Evolutionary conservation across 2,797 vertebrate species (phyloP).

Genomic region (Gadopsis bispinosus): DNA sequence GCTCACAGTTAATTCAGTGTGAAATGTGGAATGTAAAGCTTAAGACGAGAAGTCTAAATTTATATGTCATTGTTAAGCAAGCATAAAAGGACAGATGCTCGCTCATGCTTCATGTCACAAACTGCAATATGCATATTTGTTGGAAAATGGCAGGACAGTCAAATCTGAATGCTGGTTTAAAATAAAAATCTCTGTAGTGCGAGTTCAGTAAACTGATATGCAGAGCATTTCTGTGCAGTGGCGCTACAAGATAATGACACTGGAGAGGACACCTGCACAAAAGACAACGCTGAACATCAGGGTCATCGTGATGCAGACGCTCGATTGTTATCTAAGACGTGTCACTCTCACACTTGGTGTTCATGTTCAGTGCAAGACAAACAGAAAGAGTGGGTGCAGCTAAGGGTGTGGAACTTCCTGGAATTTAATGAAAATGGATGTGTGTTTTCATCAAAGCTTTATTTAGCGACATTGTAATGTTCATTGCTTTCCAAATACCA

Average conservation of each 20-base stretch:
- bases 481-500: slow-evolving; percentile 9
- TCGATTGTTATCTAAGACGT: slow-evolving; percentile 35
- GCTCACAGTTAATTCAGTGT: slow-evolving; percentile 21
- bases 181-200: slow-evolving; percentile 54
- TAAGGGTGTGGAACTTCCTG: slow-evolving; percentile 73
- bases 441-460: slow-evolving; percentile 48
- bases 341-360: slow-evolving; percentile 32
- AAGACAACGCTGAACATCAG: slow-evolving; percentile 2
- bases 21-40: slow-evolving; percentile 53
- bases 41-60: slow-evolving; percentile 25
- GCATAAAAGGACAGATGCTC: neutral
- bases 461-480: neutral
- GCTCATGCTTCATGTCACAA: neutral
- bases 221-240: neutral
- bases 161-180: slow-evolving; percentile 21
- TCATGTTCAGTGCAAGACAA: slow-evolving; percentile 13
- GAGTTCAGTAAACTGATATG: slow-evolving; percentile 21
- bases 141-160: slow-evolving; percentile 26
- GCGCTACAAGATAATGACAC: slow-evolving; percentile 13
- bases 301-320: slow-evolving; percentile 34
- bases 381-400: slow-evolving; percentile 28
- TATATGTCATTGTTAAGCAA: slow-evolving; percentile 5
- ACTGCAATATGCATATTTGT: slow-evolving; percentile 17
- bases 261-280: slow-evolving; percentile 23
- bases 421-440: slow-evolving; percentile 52